These are phyloP conservation scores for Leucoma salicis DNA, from an alignment of 2,888 invertebrate genomes.

Conservation along the genomic window DNA sequence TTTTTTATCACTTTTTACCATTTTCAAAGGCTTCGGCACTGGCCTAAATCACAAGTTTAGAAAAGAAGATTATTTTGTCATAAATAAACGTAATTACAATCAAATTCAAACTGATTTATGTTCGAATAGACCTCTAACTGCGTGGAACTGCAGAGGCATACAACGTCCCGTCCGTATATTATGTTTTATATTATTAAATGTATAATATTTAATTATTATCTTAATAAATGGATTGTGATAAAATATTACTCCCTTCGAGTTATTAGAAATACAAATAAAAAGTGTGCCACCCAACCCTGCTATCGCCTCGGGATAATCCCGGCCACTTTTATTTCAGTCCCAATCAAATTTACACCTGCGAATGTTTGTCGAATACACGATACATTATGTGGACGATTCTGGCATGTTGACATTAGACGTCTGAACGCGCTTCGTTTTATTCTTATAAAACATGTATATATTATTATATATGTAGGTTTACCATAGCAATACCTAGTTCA, in stretches of 20 bases:
- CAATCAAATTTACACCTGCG: conserved; percentile 1
- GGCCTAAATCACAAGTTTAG: too few relatives aligned
- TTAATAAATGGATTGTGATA: background rate
- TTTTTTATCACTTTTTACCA: too few relatives aligned
- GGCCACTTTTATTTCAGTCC: background rate
- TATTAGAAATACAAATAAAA: background rate
- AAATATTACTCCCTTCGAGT: conserved; percentile 2
- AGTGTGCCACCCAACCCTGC: background rate
- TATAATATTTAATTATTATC: background rate
- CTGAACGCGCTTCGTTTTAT: background rate
- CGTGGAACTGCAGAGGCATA: too few relatives aligned
- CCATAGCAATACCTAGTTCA: too few relatives aligned
- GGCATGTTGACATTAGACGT: background rate
- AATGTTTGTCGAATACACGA: background rate
- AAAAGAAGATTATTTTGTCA: too few relatives aligned
- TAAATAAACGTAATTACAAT: too few relatives aligned
- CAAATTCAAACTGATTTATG: too few relatives aligned
- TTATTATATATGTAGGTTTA: too few relatives aligned
- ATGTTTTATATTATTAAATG: background rate
- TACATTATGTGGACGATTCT: background rate
- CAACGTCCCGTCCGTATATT: too few relatives aligned
- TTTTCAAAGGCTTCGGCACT: too few relatives aligned
- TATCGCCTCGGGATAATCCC: background rate
- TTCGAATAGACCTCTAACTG: too few relatives aligned
- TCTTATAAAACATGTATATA: background rate